Percentiles rank a stretch among this genome's conserved stretches.
Conservation (phyloP, 2,113 vertebrate genomes). For the Perca schrenkii region DNA sequence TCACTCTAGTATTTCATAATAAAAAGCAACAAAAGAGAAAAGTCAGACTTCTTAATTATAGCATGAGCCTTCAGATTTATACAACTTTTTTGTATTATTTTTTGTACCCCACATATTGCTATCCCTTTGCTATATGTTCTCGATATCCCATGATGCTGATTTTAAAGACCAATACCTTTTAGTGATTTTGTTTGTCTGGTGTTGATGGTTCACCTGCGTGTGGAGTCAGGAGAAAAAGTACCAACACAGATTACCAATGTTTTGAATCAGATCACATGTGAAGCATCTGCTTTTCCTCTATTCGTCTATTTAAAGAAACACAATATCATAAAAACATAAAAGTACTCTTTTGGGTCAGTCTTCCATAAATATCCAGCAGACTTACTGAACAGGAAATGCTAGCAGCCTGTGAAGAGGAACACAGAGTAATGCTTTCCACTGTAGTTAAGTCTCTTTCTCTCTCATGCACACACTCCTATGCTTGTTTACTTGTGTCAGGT, state of each 20-base stretch:
- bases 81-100: neutral
- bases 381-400: conserved; percentile 76
- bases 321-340: conserved; percentile 49
- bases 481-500: conserved; percentile 68
- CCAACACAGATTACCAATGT: conserved; percentile 4
- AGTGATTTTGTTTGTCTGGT: neutral
- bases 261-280: conserved; percentile 3
- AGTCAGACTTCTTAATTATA: neutral
- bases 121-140: neutral
- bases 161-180: neutral
- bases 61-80: neutral
- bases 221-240: neutral
- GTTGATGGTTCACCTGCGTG: conserved; percentile 22
- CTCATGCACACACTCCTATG: conserved; percentile 23
- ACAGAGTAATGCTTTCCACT: conserved; percentile 46
- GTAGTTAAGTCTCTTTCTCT: conserved; percentile 34
- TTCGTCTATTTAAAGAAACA: conserved; percentile 57
- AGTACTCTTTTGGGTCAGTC: conserved; percentile 32
- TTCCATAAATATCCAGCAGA: conserved; percentile 70
- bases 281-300: conserved; percentile 67
- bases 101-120: neutral
- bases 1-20: neutral
- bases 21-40: neutral
- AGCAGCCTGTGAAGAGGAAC: conserved; percentile 62
- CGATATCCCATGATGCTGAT: neutral